Conservation (phyloP, 2,113 vertebrate genomes). For the Pollachius pollachius region DNA sequence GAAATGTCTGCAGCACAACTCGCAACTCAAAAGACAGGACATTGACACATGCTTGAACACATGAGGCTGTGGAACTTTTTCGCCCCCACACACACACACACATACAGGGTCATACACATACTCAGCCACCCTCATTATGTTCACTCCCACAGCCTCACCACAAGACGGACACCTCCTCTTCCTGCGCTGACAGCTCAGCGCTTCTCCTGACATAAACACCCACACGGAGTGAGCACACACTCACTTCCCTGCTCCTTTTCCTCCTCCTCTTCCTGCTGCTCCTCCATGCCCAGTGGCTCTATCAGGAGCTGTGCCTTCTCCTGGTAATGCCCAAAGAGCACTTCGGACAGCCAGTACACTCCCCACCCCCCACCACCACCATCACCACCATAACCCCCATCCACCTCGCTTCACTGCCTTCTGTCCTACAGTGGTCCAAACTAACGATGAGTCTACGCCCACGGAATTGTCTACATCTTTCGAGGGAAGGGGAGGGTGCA, state of each 20-base stretch:
- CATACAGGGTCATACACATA: background rate
- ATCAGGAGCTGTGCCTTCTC: constrained; percentile 36
- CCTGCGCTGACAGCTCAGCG: constrained; percentile 57
- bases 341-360: constrained; percentile 13
- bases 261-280: background rate
- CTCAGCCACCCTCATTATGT: constrained; percentile 66
- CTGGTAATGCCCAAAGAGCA: constrained; percentile 27
- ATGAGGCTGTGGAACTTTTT: constrained; percentile 47
- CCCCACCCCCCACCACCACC: background rate
- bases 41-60: constrained; percentile 6
- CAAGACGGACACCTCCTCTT: constrained; percentile 63
- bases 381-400: background rate
- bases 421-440: constrained; percentile 19
- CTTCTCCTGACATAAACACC: constrained; percentile 57
- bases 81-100: constrained; percentile 25
- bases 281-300: constrained; percentile 35
- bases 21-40: background rate
- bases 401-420: constrained; percentile 31
- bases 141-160: constrained; percentile 65
- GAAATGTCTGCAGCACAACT: background rate
- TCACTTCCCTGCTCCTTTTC: constrained; percentile 9
- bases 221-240: constrained; percentile 36
- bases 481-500: too few relatives aligned
- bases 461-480: too few relatives aligned
- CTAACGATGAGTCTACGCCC: background rate